Percentiles rank a stretch among this genome's conserved stretches.
These are phyloP conservation scores for Crematogaster levior DNA, from an alignment of 2,888 invertebrate genomes.

Conservation along the genomic window DNA sequence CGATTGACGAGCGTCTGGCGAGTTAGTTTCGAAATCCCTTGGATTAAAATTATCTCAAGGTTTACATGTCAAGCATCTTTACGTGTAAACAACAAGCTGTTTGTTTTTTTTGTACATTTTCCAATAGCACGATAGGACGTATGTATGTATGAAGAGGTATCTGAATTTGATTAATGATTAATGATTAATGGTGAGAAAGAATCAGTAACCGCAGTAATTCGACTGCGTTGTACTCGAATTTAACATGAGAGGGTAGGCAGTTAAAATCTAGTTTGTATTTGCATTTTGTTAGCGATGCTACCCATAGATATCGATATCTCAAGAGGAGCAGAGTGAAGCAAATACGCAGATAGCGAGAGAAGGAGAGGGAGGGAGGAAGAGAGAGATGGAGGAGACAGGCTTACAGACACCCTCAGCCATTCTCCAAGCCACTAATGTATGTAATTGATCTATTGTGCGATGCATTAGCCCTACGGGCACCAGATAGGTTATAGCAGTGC, in stretches of 20 bases:
- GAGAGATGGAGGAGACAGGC: constrained; percentile 63
- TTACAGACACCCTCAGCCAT: constrained; percentile 78
- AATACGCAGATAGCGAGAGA: constrained; percentile 39
- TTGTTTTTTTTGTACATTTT: background rate
- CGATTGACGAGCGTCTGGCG: constrained; percentile 41
- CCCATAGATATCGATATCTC: constrained; percentile 76
- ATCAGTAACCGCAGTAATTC: background rate
- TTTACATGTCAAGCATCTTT: background rate
- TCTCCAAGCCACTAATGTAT: constrained; percentile 81
- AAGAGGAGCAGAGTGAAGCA: constrained; percentile 16
- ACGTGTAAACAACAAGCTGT: background rate
- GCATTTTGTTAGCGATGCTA: constrained; percentile 61
- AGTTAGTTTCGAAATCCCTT: constrained; percentile 24
- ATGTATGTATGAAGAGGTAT: background rate
- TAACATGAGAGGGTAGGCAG: constrained; percentile 30
- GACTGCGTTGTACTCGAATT: background rate
- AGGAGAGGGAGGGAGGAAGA: background rate
- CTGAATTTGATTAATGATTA: constrained; percentile 3
- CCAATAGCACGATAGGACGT: background rate
- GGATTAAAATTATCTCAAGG: constrained; percentile 26
- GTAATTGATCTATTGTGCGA: constrained; percentile 85
- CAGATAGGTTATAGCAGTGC: constrained; percentile 75
- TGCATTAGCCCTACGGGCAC: constrained; percentile 81
- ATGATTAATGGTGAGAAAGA: too few relatives aligned
- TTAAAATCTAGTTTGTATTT: constrained; percentile 65